Conservation (phyloP, 2,797 vertebrate species). For the Natrix natrix region DNA sequence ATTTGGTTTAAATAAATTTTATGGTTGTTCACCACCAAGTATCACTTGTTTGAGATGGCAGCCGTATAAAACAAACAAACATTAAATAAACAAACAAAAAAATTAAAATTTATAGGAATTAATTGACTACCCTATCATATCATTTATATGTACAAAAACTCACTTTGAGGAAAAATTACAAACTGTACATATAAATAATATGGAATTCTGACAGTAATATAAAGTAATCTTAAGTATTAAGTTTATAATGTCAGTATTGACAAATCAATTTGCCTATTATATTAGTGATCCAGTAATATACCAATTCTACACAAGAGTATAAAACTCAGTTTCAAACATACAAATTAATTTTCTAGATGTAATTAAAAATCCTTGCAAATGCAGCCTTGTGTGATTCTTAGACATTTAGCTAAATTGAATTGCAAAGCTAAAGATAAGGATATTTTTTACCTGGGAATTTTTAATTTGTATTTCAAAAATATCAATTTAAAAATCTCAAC, state of each 20-base stretch:
- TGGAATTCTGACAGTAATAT: not conserved
- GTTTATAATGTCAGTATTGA: not conserved
- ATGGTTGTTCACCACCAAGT: not conserved
- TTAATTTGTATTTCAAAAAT: constrained; percentile 25
- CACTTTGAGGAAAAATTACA: not conserved
- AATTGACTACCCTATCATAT: not conserved
- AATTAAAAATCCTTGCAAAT: not conserved
- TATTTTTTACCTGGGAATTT: constrained; percentile 3
- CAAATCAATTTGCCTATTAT: not conserved
- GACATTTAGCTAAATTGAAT: not conserved
- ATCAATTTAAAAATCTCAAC: constrained; percentile 17
- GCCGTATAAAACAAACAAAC: not conserved
- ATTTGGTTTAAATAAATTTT: not conserved
- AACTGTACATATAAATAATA: not conserved
- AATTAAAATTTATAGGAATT: not conserved
- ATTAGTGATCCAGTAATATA: not conserved
- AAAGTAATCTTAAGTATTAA: not conserved
- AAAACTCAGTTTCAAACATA: not conserved
- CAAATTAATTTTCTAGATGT: not conserved
- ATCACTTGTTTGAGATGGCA: not conserved
- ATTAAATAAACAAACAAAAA: not conserved
- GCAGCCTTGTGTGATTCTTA: not conserved
- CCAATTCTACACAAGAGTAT: not conserved
- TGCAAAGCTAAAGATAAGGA: not conserved
- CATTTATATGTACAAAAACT: not conserved